A percentile compares a stretch with the other conserved stretches of the same genome.
Evolutionary conservation across 2,888 invertebrate species (phyloP).

Genomic region (Pyrocoelia pectoralis): DNA sequence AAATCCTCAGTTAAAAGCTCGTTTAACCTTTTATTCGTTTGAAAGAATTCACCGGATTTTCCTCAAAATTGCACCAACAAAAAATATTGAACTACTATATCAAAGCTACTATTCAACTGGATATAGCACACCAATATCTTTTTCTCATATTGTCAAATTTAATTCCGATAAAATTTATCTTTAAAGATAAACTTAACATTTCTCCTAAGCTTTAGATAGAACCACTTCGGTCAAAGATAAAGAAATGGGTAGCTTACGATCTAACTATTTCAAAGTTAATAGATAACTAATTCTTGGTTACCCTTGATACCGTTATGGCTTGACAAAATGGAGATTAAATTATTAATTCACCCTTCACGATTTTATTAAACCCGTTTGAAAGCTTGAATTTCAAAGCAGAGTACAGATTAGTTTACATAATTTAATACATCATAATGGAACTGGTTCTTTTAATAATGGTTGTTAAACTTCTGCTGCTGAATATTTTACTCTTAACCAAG

Average conservation of each 20-base stretch:
- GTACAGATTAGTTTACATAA: not conserved
- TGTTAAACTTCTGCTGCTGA: not conserved
- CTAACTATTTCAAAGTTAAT: not conserved
- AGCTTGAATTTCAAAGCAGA: constrained; percentile 1
- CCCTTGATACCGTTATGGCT: not conserved
- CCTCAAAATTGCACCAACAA: constrained; percentile 13
- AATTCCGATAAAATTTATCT: not conserved
- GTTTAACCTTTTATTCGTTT: constrained; percentile 12
- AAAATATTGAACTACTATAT: constrained; percentile 12
- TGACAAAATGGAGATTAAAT: not conserved
- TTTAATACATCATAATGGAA: not conserved
- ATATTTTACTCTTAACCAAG: not conserved
- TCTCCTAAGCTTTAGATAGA: not conserved
- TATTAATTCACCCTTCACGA: constrained; percentile 1
- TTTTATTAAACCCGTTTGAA: not conserved
- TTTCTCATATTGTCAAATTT: constrained; percentile 1
- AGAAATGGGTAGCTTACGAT: not conserved
- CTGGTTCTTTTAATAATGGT: not conserved
- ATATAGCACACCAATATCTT: constrained; percentile 3
- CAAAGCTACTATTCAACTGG: constrained; percentile 8
- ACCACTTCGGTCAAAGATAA: not conserved
- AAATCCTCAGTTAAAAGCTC: constrained; percentile 16
- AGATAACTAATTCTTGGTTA: not conserved
- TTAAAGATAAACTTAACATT: not conserved
- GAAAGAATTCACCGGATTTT: constrained; percentile 8